phyloP scores from a whole-genome alignment of 2,888 invertebrate species.

The Parascotia fuliginaria region DNA sequence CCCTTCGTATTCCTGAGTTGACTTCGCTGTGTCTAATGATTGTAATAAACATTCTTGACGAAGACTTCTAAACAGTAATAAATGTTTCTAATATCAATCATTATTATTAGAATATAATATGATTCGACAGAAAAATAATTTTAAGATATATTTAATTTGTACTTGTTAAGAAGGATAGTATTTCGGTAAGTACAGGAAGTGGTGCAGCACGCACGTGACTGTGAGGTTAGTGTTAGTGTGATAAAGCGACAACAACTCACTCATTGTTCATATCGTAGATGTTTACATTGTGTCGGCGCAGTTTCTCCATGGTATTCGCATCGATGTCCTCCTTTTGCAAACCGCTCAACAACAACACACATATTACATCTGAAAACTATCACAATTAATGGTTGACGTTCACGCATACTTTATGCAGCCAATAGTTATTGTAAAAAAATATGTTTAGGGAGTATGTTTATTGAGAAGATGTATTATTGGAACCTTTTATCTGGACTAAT shows the following conservation, averaged over 20 bases:
- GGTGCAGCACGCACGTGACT: neutral
- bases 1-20: conserved; percentile 4
- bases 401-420: neutral
- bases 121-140: no score
- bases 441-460: conserved; percentile 7
- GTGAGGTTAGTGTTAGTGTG: neutral
- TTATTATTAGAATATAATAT: no score
- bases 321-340: conserved; percentile 75
- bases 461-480: conserved; percentile 57
- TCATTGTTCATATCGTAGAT: conserved; percentile 66
- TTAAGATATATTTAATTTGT: no score
- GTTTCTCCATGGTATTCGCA: conserved; percentile 63
- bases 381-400: conserved; percentile 31
- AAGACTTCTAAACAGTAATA: conserved; percentile 28
- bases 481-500: conserved; percentile 78
- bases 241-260: conserved; percentile 54
- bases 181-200: neutral
- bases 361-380: conserved; percentile 74
- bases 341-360: conserved; percentile 74
- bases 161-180: no score
- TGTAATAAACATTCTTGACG: conserved; percentile 41
- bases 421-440: neutral
- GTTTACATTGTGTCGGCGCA: conserved; percentile 69
- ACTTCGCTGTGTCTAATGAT: conserved; percentile 2
- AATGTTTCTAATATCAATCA: neutral